phyloP scores from a whole-genome alignment of 2,888 invertebrate genomes.

The Ligdia adustata region DNA sequence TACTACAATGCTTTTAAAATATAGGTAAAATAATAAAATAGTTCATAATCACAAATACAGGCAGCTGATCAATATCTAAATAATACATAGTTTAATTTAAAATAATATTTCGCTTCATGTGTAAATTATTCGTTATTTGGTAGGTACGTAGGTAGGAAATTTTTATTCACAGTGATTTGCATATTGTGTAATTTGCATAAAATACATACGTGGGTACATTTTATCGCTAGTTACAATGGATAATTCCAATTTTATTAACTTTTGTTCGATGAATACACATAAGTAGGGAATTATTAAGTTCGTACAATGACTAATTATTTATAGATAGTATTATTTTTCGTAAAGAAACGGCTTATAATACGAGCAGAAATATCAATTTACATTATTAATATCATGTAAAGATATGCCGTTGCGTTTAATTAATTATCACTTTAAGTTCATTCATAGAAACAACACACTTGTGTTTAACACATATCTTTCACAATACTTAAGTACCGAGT shows the following conservation, averaged over 20 bases:
- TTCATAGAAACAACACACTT: slow-evolving; percentile 65
- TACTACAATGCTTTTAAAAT: slow-evolving; percentile 16
- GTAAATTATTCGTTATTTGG: no score
- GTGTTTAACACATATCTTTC: slow-evolving; percentile 78
- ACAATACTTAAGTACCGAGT: slow-evolving; percentile 71
- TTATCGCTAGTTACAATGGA: slow-evolving; percentile 18
- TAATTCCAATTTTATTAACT: slow-evolving; percentile 21
- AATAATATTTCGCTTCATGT: no score
- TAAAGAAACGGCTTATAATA: slow-evolving; percentile 21
- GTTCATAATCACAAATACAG: slow-evolving; percentile 21
- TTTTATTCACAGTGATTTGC: slow-evolving; percentile 31
- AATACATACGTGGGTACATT: slow-evolving; percentile 21
- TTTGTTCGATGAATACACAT: slow-evolving; percentile 27
- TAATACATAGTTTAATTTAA: no score
- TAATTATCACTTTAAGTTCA: slow-evolving; percentile 61
- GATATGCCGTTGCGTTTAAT: slow-evolving; percentile 63
- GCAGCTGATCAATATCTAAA: slow-evolving; percentile 16
- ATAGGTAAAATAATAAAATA: slow-evolving; percentile 8
- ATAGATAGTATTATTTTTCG: slow-evolving; percentile 22
- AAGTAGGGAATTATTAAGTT: slow-evolving; percentile 27
- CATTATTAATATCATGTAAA: slow-evolving; percentile 37
- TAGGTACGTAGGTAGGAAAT: not conserved
- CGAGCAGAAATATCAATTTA: slow-evolving; percentile 19
- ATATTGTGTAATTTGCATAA: slow-evolving; percentile 34
- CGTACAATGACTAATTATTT: slow-evolving; percentile 28